These are phyloP conservation scores for Astreopora myriophthalma DNA, from an alignment of 64 coral and sea anemone species.

Conservation along the genomic window DNA sequence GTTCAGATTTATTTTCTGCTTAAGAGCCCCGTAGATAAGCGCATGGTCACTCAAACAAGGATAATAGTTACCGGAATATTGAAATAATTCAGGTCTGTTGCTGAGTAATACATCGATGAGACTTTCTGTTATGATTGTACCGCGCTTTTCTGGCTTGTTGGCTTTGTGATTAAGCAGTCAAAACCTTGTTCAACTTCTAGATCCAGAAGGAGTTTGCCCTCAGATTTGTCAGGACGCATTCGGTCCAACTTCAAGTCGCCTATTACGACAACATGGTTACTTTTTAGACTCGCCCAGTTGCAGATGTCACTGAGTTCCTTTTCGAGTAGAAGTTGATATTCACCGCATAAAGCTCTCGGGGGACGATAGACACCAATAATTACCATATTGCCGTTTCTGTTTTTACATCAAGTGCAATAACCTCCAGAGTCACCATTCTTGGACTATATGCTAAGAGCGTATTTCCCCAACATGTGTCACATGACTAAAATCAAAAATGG, in stretches of 20 bases:
- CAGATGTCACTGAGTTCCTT: no score
- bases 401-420: no score
- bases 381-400: no score
- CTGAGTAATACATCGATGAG: slow-evolving; percentile 14
- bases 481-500: no score
- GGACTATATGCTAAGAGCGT: no score
- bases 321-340: no score
- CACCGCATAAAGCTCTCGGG: no score
- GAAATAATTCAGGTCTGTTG: slow-evolving; percentile 20
- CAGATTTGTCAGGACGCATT: not conserved
- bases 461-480: no score
- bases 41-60: slow-evolving; percentile 32
- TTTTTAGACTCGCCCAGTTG: no score
- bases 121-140: not conserved
- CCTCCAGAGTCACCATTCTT: no score
- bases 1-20: slow-evolving; percentile 55
- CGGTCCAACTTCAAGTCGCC: slow-evolving; percentile 19
- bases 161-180: not conserved
- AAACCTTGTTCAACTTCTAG: slow-evolving; percentile 19
- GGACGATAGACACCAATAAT: no score
- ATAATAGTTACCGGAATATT: not conserved
- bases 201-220: slow-evolving; percentile 35
- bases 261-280: not conserved
- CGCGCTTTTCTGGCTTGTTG: not conserved
- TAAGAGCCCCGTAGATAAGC: not conserved